Evolutionary conservation across 2,113 vertebrate genomes (phyloP), one percentile per base, ranked within the genome.

Genomic region (Vulpes ferrilata): DNA sequence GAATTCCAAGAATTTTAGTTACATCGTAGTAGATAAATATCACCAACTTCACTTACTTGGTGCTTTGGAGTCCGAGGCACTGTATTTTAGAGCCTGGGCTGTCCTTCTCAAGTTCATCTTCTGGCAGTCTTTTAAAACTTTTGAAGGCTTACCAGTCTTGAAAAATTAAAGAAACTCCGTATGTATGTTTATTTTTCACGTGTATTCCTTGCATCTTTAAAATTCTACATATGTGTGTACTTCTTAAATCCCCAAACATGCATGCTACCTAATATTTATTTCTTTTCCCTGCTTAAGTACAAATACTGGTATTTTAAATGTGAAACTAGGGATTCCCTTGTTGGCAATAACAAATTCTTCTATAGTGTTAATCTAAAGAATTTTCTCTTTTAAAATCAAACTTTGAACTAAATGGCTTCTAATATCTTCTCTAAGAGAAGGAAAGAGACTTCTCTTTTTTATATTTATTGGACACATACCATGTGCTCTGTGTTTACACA

Each of bases 1-100:
- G 16, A 78, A 51, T 86, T 85, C 20, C 38, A 86, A 85, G 59
- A 97, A 94, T 74, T 92, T 91, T 78, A 69, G 57, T 71, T 95
- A 62, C 27, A 93, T 74, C 17, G 13, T 12, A 1, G 25, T 79
- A 82, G 80, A 59, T 73, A 95, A 82, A 55, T 16, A 78, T 78
- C 81, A 73, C 11, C 30, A 79, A 3, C 15, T 95, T 95, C 55
- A 53, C 11, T 95, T 79, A 22, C n/a, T 84, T 74, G 51, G 35
- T 79, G 38, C 16, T 65, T 93, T 76, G 20, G 11, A 78, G 38
- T 74, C 35, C 7, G 43, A 88, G 74, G 11, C 17, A 86, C 35
- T 53, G 7, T 43, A 11, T 88, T 82, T 78, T 69, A 43, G 7
- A 25, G 22, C n/a, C 27, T 9, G 23, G 57, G 15, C 4, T 94